Conservation (phyloP, 64 coral and sea anemone genomes). For the Montipora efflorescens region DNA sequence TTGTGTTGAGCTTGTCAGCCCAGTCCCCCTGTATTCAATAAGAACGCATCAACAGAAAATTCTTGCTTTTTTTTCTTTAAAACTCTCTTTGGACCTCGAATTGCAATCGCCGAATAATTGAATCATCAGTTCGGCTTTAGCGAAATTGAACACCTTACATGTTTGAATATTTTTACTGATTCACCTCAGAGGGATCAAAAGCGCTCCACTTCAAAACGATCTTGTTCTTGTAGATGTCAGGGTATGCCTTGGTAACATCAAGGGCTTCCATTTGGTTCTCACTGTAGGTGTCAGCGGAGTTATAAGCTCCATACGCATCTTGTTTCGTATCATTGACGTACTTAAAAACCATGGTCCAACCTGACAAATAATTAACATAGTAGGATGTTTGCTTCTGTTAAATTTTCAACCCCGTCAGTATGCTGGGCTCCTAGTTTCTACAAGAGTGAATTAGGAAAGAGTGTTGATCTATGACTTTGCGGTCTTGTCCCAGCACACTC, state of each 20-base stretch:
- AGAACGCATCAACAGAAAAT: no score
- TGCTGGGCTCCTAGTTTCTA: neutral
- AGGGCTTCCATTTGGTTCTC: conserved; percentile 9
- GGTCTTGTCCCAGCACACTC: no score
- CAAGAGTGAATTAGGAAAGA: no score
- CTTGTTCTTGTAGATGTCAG: conserved; percentile 34
- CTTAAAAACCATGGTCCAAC: conserved; percentile 63
- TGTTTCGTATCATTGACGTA: neutral
- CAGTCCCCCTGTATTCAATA: no score
- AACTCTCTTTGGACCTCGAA: no score
- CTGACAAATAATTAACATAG: neutral
- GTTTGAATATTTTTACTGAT: neutral
- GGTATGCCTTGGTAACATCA: neutral
- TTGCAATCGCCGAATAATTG: no score
- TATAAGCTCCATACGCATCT: neutral
- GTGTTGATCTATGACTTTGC: no score
- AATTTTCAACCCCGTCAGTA: neutral
- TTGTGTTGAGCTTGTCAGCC: no score
- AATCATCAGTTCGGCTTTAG: no score
- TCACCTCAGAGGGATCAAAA: conserved; percentile 6
- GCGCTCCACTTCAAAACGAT: conserved; percentile 22
- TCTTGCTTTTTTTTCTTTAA: no score
- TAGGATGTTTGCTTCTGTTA: no score
- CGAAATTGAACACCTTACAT: neutral
- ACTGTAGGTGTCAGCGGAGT: neutral